Evolutionary conservation across 2,797 vertebrate species (phyloP), one percentile per base, ranked within the genome.

Genomic region (Otolemur crassicaudatus): DNA sequence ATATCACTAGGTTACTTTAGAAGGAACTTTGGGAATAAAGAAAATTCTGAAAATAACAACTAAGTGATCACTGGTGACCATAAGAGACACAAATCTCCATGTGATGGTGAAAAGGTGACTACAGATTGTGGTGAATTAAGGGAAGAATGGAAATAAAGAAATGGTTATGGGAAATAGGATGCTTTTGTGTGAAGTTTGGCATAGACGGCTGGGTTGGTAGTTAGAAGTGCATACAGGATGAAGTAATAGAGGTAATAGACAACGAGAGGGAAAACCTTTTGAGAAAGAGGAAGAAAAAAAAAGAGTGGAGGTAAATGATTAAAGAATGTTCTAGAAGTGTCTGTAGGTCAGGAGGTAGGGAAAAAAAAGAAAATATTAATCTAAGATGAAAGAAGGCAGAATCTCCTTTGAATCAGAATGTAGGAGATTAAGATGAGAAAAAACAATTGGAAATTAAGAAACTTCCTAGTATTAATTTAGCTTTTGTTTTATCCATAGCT

Each of bases 381-480:
- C 16, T 70, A 19, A 58, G 40, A 61, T 72, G 34, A 29, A 76
- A 67, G 53, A 95, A 72, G 23, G 1, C 2, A 73, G 3, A 92
- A 43, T 0, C 1, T 46, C 22, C 8, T 65, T 65, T 73, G 20
- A 61, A 23, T 65, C 29, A 84, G n/a, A 91, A 76, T 46, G 5
- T 56, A 83, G 94, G 31, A 2, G 5, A 81, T 1, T 58, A 20
- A 90, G 27, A 0, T 86, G 80, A 75, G 12, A 81, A 87, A 90
- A n/a, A 80, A 61, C 31, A 65, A 84, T 87, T 90, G 6, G 34
- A 92, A 84, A 56, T 81, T 75, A 60, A 76, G 43, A 87, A 85
- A 13, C 10, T 90, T 88, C n/a, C 1, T 1, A 31, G 2, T 76
- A 22, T 85, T 84, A 81, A 72, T 5, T 10, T 17, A 87, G 17